Evolutionary conservation across 2,888 invertebrate genomes (phyloP).

Genomic region (Julus scandinavius): DNA sequence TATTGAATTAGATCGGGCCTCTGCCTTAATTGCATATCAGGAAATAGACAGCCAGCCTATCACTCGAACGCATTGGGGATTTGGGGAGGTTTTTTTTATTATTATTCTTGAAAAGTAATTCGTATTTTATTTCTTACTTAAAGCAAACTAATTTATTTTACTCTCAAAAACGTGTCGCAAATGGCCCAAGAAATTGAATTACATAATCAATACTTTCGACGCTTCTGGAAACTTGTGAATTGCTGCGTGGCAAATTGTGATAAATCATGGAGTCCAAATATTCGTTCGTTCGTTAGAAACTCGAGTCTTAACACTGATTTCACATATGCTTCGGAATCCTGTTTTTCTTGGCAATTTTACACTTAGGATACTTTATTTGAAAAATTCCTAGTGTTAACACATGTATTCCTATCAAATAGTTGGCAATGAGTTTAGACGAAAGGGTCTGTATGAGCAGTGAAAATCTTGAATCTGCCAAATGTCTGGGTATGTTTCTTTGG

Average conservation of each 20-base stretch:
- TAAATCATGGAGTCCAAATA: background rate
- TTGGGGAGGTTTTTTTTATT: background rate
- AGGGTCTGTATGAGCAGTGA: too few relatives aligned
- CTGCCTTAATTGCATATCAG: background rate
- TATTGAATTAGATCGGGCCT: background rate
- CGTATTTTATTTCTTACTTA: background rate
- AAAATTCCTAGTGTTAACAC: background rate
- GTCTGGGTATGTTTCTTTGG: too few relatives aligned
- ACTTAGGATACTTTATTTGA: background rate
- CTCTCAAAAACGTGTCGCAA: constrained; percentile 23
- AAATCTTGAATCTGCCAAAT: too few relatives aligned
- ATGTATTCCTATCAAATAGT: too few relatives aligned
- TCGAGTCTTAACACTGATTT: too few relatives aligned
- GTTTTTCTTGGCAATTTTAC: background rate
- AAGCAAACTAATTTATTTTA: constrained; percentile 15
- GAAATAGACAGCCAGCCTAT: background rate
- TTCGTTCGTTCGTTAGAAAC: too few relatives aligned
- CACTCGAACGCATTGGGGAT: background rate
- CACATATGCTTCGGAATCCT: too few relatives aligned
- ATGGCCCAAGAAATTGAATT: constrained; percentile 28
- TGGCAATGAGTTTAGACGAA: too few relatives aligned
- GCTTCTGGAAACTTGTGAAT: background rate
- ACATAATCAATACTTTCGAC: background rate
- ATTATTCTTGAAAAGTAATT: background rate
- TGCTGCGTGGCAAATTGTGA: background rate